Evolutionary conservation across 2,113 vertebrate species (phyloP), one percentile per base, ranked within the genome.

Genomic region (Cynoglossus semilaevis): DNA sequence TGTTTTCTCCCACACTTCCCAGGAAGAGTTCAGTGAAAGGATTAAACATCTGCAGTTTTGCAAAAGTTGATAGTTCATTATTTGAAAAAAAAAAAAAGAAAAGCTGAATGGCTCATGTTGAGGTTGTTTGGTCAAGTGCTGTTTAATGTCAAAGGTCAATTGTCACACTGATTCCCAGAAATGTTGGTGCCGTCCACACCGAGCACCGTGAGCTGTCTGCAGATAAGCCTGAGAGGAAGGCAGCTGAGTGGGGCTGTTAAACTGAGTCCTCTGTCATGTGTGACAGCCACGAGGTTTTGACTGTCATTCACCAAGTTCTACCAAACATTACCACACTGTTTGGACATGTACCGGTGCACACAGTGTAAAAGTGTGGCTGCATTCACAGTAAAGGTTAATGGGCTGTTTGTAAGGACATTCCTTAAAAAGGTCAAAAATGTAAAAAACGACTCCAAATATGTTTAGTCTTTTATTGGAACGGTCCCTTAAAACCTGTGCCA

Each of bases 301-400:
- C 48, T 4, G 34, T 19, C 51, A 50, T 63, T 63, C 19, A 51
- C 29, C 3, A 40, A 4, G 15, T 60, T 29, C n/a, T 29, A 47
- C 29, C 19, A 51, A 63, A 37, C 51, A 58, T 16, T 8, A 19
- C 46, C 18, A 13, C n/a, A 51, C 49, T 12, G 37, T 35, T 63
- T 19, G 56, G 18, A 43, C 53, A 38, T 41, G 46, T 14, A 51
- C 8, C 6, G 17, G 43, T 58, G 65, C 43, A 48, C 52, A 76
- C 35, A 63, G 14, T 42, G 49, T 42, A 38, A 58, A 70, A 15
- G 13, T 43, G 15, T 10, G 38, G 36, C 9, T 14, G 18, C 35
- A 65, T 74, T 71, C 56, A 55, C 1, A 3, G 11, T n/a, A 55
- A 77, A 72, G 50, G 76, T 81, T 82, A 74, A 75, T 7, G n/a